Base-by-base conservation (phyloP, 1,140 invertebrate species). In the Plodia interpunctella region DNA sequence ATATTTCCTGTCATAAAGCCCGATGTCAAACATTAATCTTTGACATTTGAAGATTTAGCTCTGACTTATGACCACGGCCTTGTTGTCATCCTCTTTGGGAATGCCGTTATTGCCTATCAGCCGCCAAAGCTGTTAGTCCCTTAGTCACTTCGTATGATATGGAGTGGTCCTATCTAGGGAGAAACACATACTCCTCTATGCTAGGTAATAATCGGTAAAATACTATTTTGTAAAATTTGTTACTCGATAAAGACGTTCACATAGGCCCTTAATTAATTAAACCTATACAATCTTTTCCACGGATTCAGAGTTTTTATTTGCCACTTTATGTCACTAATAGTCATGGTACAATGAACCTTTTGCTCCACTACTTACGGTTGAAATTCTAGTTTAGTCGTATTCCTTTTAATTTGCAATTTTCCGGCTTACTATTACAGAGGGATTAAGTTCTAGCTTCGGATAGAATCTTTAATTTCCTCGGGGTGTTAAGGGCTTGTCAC, bases 391-490 rank as follows among this genome's bases (percentile, higher is more conserved):
- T 64, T 62, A 3, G 18, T 11, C 6, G 19, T 2, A 10, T 17
- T 49, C 49, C 68, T 74, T 78, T 84, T 84, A 84, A 84, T 84
- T 80, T 82, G 76, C 79, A 84, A 82, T 84, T 82, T 82, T 82
- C 79, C 66, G 70, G 70, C 71, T 78, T 77, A 82, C 72, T 82
- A 80, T 79, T 79, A 78, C 79, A 56, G 66, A 59, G 70, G 70
- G 78, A 84, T 84, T 82, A 82, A 84, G 79, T 81, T 74, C 72
- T 78, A 76, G 70, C 69, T 59, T 71, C 70, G 78, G 79, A 82
- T 79, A 84, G 81, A 82, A 82, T 82, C 76, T 84, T 84, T 82
- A 84, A 84, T 84, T 82, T 84, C 81, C 79, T 82, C 66, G 50
- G 78, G 71, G 76, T 72, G 74, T 79, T 72, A 44, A 15, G n/a